A percentile compares a stretch with the other conserved stretches of the same genome.
These are phyloP conservation scores for Chloroclysta siterata DNA, from an alignment of 2,888 invertebrate genomes.

Conservation along the genomic window DNA sequence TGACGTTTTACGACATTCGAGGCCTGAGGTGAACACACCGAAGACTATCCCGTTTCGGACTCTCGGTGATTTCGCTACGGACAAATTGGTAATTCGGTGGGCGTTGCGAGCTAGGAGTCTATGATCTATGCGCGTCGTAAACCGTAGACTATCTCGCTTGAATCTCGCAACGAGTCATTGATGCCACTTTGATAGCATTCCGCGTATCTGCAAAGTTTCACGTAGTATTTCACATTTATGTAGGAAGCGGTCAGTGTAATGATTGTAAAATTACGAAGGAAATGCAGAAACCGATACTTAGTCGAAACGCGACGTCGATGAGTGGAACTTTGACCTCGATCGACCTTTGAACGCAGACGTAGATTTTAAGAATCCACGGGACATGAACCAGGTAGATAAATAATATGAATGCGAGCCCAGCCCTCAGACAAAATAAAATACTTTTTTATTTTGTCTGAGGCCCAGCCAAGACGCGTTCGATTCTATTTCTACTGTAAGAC, in stretches of 20 bases:
- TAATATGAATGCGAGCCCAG: too few species aligned
- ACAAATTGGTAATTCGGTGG: constrained; percentile 3
- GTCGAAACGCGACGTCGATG: constrained; percentile 19
- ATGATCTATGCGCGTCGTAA: constrained; percentile 6
- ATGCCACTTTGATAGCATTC: constrained; percentile 23
- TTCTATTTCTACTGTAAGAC: too few species aligned
- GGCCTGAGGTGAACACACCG: not conserved
- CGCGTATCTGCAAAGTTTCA: constrained; percentile 14
- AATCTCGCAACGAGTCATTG: constrained; percentile 21
- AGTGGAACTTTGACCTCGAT: constrained; percentile 16
- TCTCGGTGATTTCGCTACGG: not conserved
- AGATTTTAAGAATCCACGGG: not conserved
- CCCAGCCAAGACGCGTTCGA: too few species aligned
- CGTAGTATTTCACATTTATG: constrained; percentile 30
- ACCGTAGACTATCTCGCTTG: constrained; percentile 1
- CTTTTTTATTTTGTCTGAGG: too few species aligned
- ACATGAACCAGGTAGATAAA: not conserved
- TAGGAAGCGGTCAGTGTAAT: constrained; percentile 27
- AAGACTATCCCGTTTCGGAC: not conserved
- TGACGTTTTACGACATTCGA: not conserved
- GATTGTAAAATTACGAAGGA: constrained; percentile 25
- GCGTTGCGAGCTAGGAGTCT: not conserved
- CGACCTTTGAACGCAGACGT: constrained; percentile 5
- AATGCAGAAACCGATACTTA: constrained; percentile 18
- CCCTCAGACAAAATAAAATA: too few species aligned